These are phyloP conservation scores for Turritopsis dohrnii DNA, from an alignment of 30 jellyfish, hydroid and myxozoan species.

Conservation along the genomic window DNA sequence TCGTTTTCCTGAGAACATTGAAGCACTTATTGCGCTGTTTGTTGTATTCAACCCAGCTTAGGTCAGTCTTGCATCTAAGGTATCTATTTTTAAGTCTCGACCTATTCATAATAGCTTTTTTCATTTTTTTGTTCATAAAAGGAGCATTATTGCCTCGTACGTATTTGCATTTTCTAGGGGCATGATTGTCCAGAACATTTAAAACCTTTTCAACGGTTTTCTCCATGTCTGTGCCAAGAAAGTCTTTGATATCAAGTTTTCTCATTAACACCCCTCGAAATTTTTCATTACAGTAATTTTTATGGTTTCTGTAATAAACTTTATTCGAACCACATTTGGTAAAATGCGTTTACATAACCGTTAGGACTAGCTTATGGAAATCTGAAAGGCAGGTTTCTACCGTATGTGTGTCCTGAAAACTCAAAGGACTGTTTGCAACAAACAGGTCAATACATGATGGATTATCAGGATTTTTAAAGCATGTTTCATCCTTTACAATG, in stretches of 20 bases:
- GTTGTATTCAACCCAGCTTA: background rate
- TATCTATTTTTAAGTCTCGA: background rate
- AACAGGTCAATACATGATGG: too few species aligned
- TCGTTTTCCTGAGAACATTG: background rate
- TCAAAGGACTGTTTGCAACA: too few species aligned
- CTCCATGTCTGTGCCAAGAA: background rate
- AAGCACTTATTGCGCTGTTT: background rate
- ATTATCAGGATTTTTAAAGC: too few species aligned
- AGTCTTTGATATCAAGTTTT: background rate
- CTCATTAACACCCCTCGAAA: background rate
- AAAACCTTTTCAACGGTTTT: background rate
- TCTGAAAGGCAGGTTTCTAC: slow-evolving; percentile 48
- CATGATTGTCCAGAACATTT: slow-evolving; percentile 15
- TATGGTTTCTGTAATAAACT: slow-evolving; percentile 9
- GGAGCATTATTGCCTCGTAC: slow-evolving; percentile 23
- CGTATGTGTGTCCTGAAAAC: too few species aligned
- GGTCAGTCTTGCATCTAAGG: background rate
- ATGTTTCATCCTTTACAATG: too few species aligned
- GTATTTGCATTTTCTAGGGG: slow-evolving; percentile 23
- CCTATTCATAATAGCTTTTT: slow-evolving; percentile 6
- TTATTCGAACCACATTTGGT: slow-evolving; percentile 26
- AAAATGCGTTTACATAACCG: slow-evolving; percentile 25
- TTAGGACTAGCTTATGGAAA: slow-evolving; percentile 24
- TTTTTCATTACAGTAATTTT: background rate
- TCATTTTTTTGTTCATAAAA: slow-evolving; percentile 13